A percentile compares a stretch with the other conserved stretches of the same genome.
Evolutionary conservation across 2,113 vertebrate genomes (phyloP).

Genomic region (Marmota flaviventris): DNA sequence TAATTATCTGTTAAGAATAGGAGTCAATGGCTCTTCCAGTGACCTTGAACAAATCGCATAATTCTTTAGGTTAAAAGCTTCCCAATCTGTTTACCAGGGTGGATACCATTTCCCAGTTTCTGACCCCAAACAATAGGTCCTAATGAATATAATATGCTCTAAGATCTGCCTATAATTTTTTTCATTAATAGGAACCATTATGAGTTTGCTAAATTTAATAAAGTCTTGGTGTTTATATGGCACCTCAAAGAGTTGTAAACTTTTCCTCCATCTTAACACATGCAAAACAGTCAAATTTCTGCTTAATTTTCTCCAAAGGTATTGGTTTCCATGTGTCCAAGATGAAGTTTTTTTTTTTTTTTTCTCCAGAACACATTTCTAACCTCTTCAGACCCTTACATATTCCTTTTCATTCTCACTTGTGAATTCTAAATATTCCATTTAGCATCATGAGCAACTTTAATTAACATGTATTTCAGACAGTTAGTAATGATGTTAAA

Average conservation of each 20-base stretch:
- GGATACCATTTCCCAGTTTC: neutral
- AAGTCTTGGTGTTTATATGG: neutral
- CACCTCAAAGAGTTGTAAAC: neutral
- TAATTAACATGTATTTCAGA: slow-evolving; percentile 43
- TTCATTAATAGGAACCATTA: neutral
- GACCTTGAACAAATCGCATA: slow-evolving; percentile 59
- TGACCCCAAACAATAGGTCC: neutral
- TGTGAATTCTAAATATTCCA: neutral
- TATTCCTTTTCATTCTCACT: neutral
- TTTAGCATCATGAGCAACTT: neutral
- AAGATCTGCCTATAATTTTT: neutral
- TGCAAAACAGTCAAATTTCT: neutral
- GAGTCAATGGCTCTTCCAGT: slow-evolving; percentile 28
- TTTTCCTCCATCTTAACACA: neutral
- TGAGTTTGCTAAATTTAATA: slow-evolving; percentile 26
- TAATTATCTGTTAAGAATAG: slow-evolving; percentile 74
- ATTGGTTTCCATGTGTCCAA: neutral
- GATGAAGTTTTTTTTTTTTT: neutral
- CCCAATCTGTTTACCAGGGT: neutral
- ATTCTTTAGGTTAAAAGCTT: slow-evolving; percentile 56
- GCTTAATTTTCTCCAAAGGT: neutral
- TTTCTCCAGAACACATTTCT: neutral
- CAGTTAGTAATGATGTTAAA: neutral
- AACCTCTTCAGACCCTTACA: neutral
- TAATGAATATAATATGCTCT: neutral